Evolutionary conservation across 2,113 vertebrate genomes (phyloP).

Genomic region (Tautogolabrus adspersus): DNA sequence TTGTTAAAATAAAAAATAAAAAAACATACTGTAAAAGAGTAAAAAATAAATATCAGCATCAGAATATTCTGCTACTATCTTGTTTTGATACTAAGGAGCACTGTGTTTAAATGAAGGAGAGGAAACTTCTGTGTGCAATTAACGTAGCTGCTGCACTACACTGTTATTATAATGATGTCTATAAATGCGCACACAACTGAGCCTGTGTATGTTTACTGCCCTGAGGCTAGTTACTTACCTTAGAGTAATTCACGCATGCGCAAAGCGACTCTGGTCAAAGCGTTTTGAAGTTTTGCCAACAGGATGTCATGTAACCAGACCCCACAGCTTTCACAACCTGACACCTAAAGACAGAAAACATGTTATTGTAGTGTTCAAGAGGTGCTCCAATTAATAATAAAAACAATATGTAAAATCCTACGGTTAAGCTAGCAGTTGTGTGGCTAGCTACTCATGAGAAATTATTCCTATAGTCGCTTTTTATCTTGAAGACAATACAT

Average conservation of each 20-base stretch:
- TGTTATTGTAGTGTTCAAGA: background rate
- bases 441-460: too few relatives aligned
- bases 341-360: background rate
- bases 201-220: background rate
- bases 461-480: too few relatives aligned
- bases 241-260: slow-evolving; percentile 56
- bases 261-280: background rate
- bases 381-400: background rate
- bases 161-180: background rate
- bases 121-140: background rate
- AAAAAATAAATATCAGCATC: too few relatives aligned
- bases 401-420: background rate
- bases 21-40: too few relatives aligned
- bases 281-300: slow-evolving; percentile 34
- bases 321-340: background rate
- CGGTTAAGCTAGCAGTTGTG: background rate
- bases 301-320: slow-evolving; percentile 25
- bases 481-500: background rate
- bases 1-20: too few relatives aligned
- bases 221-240: slow-evolving; percentile 18
- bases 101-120: background rate
- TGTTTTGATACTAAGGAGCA: background rate
- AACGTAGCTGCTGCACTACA: background rate
- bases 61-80: too few relatives aligned
- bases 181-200: background rate